A percentile compares a stretch with the other conserved stretches of the same genome.
Conservation (phyloP, 1,140 invertebrate genomes). For the Procambarus virginalis region DNA sequence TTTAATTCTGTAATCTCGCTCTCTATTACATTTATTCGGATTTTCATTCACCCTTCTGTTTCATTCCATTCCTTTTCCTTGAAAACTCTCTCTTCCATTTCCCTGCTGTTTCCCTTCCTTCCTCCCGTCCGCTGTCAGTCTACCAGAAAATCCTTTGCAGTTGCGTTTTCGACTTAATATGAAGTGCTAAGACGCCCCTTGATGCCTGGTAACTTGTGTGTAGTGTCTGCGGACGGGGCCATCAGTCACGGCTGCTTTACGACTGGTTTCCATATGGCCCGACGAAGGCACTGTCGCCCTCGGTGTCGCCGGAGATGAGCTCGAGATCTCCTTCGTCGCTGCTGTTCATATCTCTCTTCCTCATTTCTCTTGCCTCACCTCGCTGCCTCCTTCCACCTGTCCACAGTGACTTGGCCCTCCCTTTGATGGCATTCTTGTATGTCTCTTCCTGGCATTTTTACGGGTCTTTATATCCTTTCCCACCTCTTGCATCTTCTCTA, state of each 20-base stretch:
- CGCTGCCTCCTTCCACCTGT: no score
- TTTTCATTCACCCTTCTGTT: neutral
- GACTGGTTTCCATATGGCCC: neutral
- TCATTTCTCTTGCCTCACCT: no score
- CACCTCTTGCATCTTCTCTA: neutral
- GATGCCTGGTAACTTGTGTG: neutral
- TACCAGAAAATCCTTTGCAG: neutral
- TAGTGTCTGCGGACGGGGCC: neutral
- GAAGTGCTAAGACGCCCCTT: neutral
- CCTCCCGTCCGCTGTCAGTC: neutral
- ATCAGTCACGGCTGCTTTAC: neutral
- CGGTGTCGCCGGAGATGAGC: neutral
- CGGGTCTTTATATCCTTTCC: neutral
- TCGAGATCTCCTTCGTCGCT: neutral
- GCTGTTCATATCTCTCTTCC: neutral
- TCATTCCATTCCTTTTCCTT: neutral
- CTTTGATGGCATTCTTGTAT: no score
- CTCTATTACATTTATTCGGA: no score
- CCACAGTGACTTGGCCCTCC: no score
- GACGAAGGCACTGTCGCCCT: neutral
- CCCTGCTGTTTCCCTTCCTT: neutral
- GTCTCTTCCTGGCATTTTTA: no score
- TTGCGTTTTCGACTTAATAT: neutral
- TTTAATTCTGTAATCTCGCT: no score
- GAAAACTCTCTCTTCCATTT: neutral